A percentile compares a stretch with the other conserved stretches of the same genome.
phyloP scores from a whole-genome alignment of 2,888 invertebrate genomes.

The Rhamphomyia laevipes region DNA sequence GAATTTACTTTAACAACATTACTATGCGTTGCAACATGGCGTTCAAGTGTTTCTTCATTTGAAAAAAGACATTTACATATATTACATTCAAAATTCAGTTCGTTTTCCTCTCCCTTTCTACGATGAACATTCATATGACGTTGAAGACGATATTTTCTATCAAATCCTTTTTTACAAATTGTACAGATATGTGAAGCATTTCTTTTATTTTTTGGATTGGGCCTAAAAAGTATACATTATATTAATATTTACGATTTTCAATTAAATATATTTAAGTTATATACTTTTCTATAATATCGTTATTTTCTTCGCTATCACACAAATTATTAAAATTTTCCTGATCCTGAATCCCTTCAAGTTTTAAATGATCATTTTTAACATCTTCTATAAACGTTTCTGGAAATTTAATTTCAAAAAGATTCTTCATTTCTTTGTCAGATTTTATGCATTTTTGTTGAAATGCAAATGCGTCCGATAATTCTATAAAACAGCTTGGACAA shows the following conservation, averaged over 20 bases:
- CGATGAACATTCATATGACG: slow-evolving; percentile 22
- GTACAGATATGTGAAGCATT: slow-evolving; percentile 27
- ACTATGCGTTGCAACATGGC: too few relatives aligned
- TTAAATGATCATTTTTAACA: slow-evolving; percentile 9
- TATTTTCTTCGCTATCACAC: slow-evolving; percentile 8
- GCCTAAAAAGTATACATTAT: slow-evolving; percentile 12
- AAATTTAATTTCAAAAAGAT: slow-evolving; percentile 16
- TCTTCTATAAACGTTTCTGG: slow-evolving; percentile 8
- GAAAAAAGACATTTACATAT: too few relatives aligned
- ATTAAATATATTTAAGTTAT: slow-evolving; percentile 23
- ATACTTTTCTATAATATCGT: slow-evolving; percentile 19
- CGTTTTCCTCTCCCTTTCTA: too few relatives aligned
- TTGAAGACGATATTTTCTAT: slow-evolving; percentile 36
- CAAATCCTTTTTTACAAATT: slow-evolving; percentile 40
- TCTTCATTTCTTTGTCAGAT: slow-evolving; percentile 34
- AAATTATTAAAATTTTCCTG: not conserved
- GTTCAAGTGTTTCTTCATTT: too few relatives aligned
- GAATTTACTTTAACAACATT: too few relatives aligned
- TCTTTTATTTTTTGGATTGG: slow-evolving; percentile 13
- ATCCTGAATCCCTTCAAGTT: slow-evolving; percentile 15
- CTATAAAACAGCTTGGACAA: slow-evolving; percentile 43
- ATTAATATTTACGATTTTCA: slow-evolving; percentile 14
- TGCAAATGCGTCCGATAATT: slow-evolving; percentile 40
- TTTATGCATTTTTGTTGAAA: slow-evolving; percentile 40
- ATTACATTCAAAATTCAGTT: too few relatives aligned